Evolutionary conservation across 2,888 invertebrate genomes (phyloP).

Genomic region (Autographa pulchrina): DNA sequence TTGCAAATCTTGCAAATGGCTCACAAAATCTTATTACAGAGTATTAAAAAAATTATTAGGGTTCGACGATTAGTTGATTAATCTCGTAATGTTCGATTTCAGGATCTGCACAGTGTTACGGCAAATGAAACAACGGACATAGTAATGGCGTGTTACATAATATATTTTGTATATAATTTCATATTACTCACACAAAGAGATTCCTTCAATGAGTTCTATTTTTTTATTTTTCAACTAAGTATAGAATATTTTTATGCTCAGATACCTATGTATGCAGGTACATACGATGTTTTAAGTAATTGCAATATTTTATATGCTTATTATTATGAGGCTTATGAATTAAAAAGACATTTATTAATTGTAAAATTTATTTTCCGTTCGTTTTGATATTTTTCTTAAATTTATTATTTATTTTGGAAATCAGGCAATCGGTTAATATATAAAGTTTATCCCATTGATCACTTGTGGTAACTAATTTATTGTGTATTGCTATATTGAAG

Average conservation of each 20-base stretch:
- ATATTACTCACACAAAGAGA: slow-evolving; percentile 52
- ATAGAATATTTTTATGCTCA: slow-evolving; percentile 45
- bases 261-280: slow-evolving; percentile 41
- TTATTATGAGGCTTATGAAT: slow-evolving; percentile 19
- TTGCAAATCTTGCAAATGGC: too few species aligned
- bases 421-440: background rate
- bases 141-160: slow-evolving; percentile 73
- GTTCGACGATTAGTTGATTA: too few species aligned
- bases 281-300: slow-evolving; percentile 38
- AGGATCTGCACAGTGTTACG: slow-evolving; percentile 67
- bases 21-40: too few species aligned
- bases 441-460: background rate
- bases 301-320: slow-evolving; percentile 29
- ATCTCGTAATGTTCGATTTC: slow-evolving; percentile 47
- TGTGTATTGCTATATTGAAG: background rate
- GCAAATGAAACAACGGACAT: slow-evolving; percentile 52
- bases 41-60: too few species aligned
- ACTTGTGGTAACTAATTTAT: background rate
- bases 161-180: slow-evolving; percentile 76
- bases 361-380: slow-evolving; percentile 9
- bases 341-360: slow-evolving; percentile 25
- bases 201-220: slow-evolving; percentile 60
- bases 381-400: background rate
- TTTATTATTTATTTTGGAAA: background rate
- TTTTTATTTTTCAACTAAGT: slow-evolving; percentile 60